Evolutionary conservation across 2,797 vertebrate species (phyloP).

Genomic region (Trachops cirrhosus): DNA sequence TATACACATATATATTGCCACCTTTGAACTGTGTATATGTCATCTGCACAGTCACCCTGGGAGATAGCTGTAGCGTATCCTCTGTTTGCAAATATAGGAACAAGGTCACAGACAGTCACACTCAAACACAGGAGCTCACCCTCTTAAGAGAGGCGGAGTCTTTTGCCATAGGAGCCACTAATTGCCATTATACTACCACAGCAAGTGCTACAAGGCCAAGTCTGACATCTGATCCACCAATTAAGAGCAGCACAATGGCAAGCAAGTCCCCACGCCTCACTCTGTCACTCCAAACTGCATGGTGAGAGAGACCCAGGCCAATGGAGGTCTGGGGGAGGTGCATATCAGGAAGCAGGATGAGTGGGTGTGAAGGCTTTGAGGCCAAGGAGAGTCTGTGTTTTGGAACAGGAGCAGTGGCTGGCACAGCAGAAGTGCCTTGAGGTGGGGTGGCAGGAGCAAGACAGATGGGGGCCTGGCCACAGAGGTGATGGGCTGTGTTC

Average conservation of each 20-base stretch:
- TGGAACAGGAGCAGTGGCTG: neutral
- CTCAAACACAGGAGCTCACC: too few species aligned
- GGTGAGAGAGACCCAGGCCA: neutral
- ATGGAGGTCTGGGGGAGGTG: neutral
- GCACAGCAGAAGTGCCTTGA: fast-evolving
- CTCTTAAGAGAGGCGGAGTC: neutral
- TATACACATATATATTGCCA: too few species aligned
- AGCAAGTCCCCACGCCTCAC: neutral
- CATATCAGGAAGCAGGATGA: neutral
- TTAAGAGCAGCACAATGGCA: neutral
- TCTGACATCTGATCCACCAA: too few species aligned
- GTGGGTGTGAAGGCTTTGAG: neutral
- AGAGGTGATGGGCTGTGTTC: fast-evolving
- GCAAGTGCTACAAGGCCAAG: fast-evolving
- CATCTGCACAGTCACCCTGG: neutral
- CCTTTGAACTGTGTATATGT: neutral
- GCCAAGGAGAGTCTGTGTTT: neutral
- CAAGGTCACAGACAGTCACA: neutral
- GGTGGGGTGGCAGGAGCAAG: fast-evolving
- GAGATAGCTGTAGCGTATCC: neutral
- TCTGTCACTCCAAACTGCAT: neutral
- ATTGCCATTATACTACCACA: fast-evolving
- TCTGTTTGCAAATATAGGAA: neutral
- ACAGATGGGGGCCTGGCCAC: fast-evolving
- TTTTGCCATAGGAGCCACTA: neutral